Evolutionary conservation across 2,113 vertebrate genomes (phyloP).

Genomic region (Nothoprocta pentlandii): DNA sequence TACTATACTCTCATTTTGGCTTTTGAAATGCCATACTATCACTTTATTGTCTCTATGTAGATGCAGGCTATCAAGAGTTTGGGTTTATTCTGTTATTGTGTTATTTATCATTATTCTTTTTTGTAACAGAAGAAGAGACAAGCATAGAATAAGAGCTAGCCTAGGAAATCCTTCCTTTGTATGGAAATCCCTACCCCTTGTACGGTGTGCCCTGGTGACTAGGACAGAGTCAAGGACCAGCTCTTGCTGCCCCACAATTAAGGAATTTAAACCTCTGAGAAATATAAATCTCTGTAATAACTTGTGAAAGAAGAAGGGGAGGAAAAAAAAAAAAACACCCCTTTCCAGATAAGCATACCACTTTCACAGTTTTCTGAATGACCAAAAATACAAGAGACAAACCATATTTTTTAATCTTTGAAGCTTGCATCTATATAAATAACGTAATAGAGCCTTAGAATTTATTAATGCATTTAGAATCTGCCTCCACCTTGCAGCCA

Average conservation of each 20-base stretch:
- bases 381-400: not conserved
- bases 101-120: not conserved
- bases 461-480: not conserved
- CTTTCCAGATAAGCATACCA: not conserved
- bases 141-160: not conserved
- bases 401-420: not conserved
- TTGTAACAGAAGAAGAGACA: not conserved
- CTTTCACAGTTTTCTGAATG: not conserved
- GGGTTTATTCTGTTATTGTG: not conserved
- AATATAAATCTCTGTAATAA: not conserved
- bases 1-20: rapidly evolving
- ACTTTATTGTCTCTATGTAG: not conserved
- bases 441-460: not conserved
- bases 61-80: not conserved
- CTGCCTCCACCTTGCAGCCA: not conserved
- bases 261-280: not conserved
- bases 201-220: not conserved
- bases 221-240: not conserved
- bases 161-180: not conserved
- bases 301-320: not conserved
- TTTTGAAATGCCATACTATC: not conserved
- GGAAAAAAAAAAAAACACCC: not conserved
- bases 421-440: not conserved
- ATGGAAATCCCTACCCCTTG: not conserved
- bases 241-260: not conserved